A percentile compares a stretch with the other conserved stretches of the same genome.
These are phyloP conservation scores for Agelas oroides DNA, from an alignment of 37 sponge, comb jelly and placozoan species.

Conservation along the genomic window DNA sequence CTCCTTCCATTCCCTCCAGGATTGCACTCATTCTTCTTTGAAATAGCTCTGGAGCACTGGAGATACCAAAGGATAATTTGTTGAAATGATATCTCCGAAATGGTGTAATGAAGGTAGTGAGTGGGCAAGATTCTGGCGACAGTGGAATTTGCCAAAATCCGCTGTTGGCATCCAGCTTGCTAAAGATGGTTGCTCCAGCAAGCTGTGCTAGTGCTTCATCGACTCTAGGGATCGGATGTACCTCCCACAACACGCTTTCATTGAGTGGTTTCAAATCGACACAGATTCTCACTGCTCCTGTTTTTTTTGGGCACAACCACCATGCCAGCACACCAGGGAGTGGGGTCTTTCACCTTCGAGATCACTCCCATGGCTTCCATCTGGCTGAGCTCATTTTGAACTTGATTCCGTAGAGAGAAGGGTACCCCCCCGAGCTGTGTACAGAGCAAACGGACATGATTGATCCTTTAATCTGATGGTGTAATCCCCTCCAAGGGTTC, in stretches of 20 bases:
- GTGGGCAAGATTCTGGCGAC: background rate
- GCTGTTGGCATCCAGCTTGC: conserved; percentile 1
- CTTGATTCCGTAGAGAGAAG: conserved; percentile 6
- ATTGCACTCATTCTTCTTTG: conserved; percentile 20
- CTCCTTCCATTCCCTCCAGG: conserved; percentile 37
- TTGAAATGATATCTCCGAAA: background rate
- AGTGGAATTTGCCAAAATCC: conserved; percentile 56
- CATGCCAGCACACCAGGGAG: conserved; percentile 56
- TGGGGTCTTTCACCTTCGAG: conserved; percentile 42
- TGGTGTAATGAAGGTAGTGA: conserved; percentile 61
- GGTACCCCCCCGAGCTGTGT: conserved; percentile 17
- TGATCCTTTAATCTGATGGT: background rate
- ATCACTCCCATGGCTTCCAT: conserved; percentile 42
- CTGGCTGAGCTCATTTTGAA: conserved; percentile 7
- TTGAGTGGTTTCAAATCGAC: conserved; percentile 25
- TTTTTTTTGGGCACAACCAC: conserved; percentile 35
- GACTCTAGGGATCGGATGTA: conserved; percentile 26
- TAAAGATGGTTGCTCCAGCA: background rate
- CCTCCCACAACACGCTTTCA: conserved; percentile 16
- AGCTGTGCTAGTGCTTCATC: conserved; percentile 42
- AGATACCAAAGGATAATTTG: background rate
- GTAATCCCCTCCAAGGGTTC: conserved; percentile 30
- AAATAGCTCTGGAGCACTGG: conserved; percentile 17
- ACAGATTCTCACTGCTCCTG: conserved; percentile 26
- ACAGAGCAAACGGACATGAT: conserved; percentile 6